Evolutionary conservation across 2,888 invertebrate species (phyloP), one percentile per base, ranked within the genome.

Genomic region (Chaetoderma sp.): DNA sequence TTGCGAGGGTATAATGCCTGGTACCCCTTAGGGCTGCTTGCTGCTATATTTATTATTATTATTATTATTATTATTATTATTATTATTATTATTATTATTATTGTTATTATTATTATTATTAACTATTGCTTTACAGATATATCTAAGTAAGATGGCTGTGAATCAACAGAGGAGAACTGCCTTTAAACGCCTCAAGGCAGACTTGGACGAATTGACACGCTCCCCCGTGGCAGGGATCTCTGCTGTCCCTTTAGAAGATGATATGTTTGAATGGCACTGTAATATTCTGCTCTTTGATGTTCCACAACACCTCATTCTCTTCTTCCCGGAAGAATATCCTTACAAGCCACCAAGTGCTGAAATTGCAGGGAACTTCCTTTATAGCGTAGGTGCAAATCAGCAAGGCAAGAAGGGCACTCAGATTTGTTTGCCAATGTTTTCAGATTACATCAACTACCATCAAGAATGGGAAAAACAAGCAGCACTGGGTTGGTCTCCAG

Each of bases 261-360:
- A 52, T 33, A n/a, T 52, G 2, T 30, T 28, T 13, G 52, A 52
- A 33, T 52, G 52, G 52, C 52, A 52, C 21, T 52, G 52, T 30
- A 30, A 32, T 28, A 21, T 52, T 2, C 3, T 32, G 2, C n/a
- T 16, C 30, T 16, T 32, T 4, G 52, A 30, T 5, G 1, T 32
- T 3, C 13, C 21, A 2, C n/a, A 32, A 32, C 52, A 52, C 21
- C 18, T 52, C 13, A 52, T 52, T 28, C 30, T 52, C 1, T 52
- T 30, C 32, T 18, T 52, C 4, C 30, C 30, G 4, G 28, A 27
- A 21, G 2, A 30, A 10, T 52, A 52, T 21, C 52, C 52, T 13
- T 32, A 28, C 2, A 30, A 13, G 13, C n/a, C 52, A 52, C 52
- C 52, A 13, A 18, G 16, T 16, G 52, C 52, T 8, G 52, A 52